Evolutionary conservation across 1,140 invertebrate genomes (phyloP).

Genomic region (Maconellicoccus hirsutus): DNA sequence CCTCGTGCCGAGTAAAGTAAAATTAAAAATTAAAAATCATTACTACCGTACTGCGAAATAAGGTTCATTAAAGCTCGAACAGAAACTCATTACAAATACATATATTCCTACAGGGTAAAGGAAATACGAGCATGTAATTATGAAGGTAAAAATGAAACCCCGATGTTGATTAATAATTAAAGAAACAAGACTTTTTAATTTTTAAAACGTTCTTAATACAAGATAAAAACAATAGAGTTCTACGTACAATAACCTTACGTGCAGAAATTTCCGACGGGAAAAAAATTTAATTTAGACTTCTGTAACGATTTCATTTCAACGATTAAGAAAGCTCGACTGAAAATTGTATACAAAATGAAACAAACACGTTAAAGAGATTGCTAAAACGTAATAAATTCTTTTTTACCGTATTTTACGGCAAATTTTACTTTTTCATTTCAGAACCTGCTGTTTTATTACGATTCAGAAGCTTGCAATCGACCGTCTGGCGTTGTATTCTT

Average conservation of each 20-base stretch:
- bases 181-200: neutral
- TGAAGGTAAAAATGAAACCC: neutral
- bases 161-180: neutral
- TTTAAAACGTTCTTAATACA: neutral
- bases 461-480: conserved; percentile 58
- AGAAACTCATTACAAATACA: conserved; percentile 9
- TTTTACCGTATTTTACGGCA: neutral
- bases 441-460: conserved; percentile 87
- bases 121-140: conserved; percentile 9
- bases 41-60: neutral
- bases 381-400: neutral
- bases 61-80: neutral
- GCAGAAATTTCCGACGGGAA: neutral
- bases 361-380: too few relatives aligned
- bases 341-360: too few relatives aligned
- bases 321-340: too few relatives aligned
- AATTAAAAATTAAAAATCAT: conserved; percentile 6
- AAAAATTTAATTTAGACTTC: neutral
- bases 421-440: conserved; percentile 34
- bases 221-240: neutral
- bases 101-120: conserved; percentile 8
- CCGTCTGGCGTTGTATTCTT: conserved; percentile 75
- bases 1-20: neutral
- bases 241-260: neutral
- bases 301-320: neutral